Evolutionary conservation across 2,888 invertebrate genomes (phyloP), one percentile per base, ranked within the genome.

Genomic region (Aelia acuminata): DNA sequence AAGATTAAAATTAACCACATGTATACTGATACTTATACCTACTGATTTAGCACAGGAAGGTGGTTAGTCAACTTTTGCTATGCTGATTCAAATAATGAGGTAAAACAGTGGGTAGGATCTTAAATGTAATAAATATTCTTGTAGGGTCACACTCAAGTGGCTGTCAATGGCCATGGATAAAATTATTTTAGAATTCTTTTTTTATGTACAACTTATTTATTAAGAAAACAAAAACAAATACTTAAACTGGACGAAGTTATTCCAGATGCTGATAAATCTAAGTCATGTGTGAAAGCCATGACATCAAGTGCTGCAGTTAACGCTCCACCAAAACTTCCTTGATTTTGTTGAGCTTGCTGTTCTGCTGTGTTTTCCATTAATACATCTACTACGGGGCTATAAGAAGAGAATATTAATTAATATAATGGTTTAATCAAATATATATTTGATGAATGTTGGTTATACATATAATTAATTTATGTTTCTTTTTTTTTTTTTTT

Each of bases 271-370:
- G 91, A 91, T 90, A 95, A 92, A 90, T 95, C 95, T 89, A 96
- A 93, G 91, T 97, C 97, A 90, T 95, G 95, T 18, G 96, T 95
- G 92, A 96, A 97, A 0, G 96, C 95, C 94, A 98, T 95, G 90
- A 97, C 96, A 91, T 97, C 96, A 88, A 97, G 93, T 1, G 97
- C 96, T 22, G 95, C 95, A 7, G 95, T 95, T 84, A 97, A 92
- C 0, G 96, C 96, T 49, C 94, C 94, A 63, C 90, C 90, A 87
- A 91, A 90, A 22, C 85, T 87, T 18, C 88, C 89, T 35, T 63
- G 84, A 7, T 31, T 84, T 50, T 80, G 87, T 49, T 53, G 84
- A 18, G 84, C 88, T 84, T 50, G 88, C 53, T 88, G 89, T 84
- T 87, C 88, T 1, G 86, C 85, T 57, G 86, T 88, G 7, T 85